phyloP scores from a whole-genome alignment of 2,113 vertebrate species.

The Perognathus longimembris region DNA sequence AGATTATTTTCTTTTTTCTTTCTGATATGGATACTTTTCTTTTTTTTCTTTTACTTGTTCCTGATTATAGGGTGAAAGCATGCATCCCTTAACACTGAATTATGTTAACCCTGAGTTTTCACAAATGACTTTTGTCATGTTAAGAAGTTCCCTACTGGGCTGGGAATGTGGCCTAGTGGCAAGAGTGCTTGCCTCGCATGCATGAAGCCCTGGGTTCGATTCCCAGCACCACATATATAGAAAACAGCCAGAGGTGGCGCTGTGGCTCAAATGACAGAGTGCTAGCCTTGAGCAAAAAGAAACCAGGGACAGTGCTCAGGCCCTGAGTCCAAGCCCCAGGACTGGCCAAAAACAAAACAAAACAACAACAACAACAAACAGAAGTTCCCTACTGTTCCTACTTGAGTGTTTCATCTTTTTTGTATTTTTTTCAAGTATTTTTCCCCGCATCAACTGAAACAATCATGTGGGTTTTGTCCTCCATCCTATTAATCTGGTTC shows the following conservation, averaged over 20 bases:
- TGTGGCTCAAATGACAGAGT: no score
- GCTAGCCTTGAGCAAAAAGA: no score
- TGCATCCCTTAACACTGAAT: not conserved
- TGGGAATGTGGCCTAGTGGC: no score
- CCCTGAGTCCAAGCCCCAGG: no score
- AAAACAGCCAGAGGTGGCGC: no score
- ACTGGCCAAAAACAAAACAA: no score
- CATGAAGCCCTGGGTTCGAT: no score
- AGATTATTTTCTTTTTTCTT: not conserved
- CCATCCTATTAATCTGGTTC: not conserved
- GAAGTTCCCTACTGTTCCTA: not conserved
- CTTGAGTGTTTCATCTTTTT: conserved; percentile 12
- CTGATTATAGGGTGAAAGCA: not conserved
- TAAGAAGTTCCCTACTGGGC: not conserved
- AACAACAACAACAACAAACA: no score
- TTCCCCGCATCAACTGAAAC: not conserved
- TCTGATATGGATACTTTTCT: not conserved
- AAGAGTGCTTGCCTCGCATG: no score
- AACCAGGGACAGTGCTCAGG: no score
- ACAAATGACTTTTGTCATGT: not conserved
- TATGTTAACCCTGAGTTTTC: not conserved
- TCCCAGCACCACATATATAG: no score
- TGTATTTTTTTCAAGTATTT: conserved; percentile 1
- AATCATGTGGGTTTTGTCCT: not conserved
- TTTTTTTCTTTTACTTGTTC: conserved; percentile 27